phyloP scores from a whole-genome alignment of 2,888 invertebrate genomes.

The Drosophila atripex region DNA sequence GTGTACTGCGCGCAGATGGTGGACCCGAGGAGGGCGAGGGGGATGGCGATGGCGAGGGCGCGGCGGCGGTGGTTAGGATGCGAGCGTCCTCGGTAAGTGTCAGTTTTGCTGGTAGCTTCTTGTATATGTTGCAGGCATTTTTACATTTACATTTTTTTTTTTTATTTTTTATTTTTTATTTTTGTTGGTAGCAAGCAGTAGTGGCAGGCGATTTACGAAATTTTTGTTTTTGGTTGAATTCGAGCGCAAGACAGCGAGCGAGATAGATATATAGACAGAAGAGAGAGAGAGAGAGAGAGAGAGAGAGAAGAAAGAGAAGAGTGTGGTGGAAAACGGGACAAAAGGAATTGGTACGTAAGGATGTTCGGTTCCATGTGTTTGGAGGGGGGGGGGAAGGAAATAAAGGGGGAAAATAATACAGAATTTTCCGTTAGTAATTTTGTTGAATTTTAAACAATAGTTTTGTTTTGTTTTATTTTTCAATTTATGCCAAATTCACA shows the following conservation, averaged over 20 bases:
- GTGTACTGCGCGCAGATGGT: conserved; percentile 85
- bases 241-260: conserved; percentile 48
- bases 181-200: conserved; percentile 54
- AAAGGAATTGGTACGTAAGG: conserved; percentile 13
- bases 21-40: conserved; percentile 84
- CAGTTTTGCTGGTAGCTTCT: conserved; percentile 84
- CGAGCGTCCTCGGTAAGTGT: conserved; percentile 84
- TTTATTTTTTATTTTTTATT: conserved; percentile 19
- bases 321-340: conserved; percentile 16
- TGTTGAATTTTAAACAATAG: conserved; percentile 36
- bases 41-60: conserved; percentile 84
- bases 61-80: conserved; percentile 82
- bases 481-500: conserved; percentile 60
- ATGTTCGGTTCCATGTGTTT: conserved; percentile 11
- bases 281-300: conserved; percentile 35
- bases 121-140: conserved; percentile 63
- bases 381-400: neutral
- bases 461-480: conserved; percentile 4
- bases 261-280: conserved; percentile 28
- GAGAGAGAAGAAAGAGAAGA: conserved; percentile 36
- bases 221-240: conserved; percentile 14
- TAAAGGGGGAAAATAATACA: conserved; percentile 51
- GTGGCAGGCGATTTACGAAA: conserved; percentile 12
- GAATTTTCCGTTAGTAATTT: conserved; percentile 74
- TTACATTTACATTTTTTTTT: conserved; percentile 23